A percentile compares a stretch with the other conserved stretches of the same genome.
These are phyloP conservation scores for Liodrosophila aerea DNA, from an alignment of 2,888 invertebrate genomes.

Conservation along the genomic window DNA sequence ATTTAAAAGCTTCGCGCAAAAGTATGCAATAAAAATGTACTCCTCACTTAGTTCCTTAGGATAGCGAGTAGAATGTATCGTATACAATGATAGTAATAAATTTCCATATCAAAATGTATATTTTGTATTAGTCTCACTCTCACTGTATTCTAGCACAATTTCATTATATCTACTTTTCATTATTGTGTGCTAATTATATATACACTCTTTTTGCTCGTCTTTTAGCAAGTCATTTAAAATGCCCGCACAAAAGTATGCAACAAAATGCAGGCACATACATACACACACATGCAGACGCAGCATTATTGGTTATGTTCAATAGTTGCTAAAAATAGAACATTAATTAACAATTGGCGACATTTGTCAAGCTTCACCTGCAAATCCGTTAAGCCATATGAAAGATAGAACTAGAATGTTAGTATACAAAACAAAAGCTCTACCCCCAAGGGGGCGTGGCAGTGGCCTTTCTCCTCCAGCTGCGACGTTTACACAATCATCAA, in stretches of 20 bases:
- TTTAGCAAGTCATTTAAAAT: slow-evolving; percentile 22
- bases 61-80: too few relatives aligned
- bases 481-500: slow-evolving; percentile 63
- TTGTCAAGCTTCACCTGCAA: slow-evolving; percentile 9
- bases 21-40: too few relatives aligned
- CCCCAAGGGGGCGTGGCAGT: slow-evolving; percentile 2
- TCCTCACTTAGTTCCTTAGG: too few relatives aligned
- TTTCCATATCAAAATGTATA: too few relatives aligned
- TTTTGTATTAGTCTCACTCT: too few relatives aligned
- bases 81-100: too few relatives aligned
- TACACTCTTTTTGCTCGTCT: slow-evolving; percentile 18
- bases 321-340: slow-evolving; percentile 3
- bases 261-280: neutral
- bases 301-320: neutral
- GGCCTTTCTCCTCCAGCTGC: slow-evolving; percentile 23
- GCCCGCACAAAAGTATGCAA: slow-evolving; percentile 51
- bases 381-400: too few relatives aligned
- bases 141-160: too few relatives aligned
- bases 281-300: neutral
- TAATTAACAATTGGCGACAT: slow-evolving; percentile 9
- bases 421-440: slow-evolving; percentile 17
- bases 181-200: too few relatives aligned
- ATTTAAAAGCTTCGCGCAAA: too few relatives aligned
- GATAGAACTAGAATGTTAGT: neutral
- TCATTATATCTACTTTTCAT: too few relatives aligned